Percentiles rank a stretch among this genome's conserved stretches.
Conservation (phyloP, 2,113 vertebrate species). For the Daphoenositta chrysoptera region DNA sequence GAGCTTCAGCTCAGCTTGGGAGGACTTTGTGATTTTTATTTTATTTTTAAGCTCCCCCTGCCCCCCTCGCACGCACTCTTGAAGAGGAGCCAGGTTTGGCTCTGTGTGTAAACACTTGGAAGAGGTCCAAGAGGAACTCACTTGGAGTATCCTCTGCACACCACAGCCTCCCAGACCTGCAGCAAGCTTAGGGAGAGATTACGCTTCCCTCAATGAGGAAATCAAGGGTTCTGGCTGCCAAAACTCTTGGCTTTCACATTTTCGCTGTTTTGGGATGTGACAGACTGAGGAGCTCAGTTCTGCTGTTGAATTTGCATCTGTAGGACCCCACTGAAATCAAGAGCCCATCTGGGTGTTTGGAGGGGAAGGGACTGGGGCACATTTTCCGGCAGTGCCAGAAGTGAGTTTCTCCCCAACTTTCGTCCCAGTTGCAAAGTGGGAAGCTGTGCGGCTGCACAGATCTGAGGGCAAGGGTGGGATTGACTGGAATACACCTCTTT, state of each 20-base stretch:
- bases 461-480: background rate
- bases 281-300: background rate
- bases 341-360: background rate
- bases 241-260: conserved; percentile 57
- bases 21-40: conserved; percentile 62
- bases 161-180: conserved; percentile 63
- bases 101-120: conserved; percentile 79
- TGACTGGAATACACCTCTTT: background rate
- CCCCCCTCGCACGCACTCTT: background rate
- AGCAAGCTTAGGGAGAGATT: conserved; percentile 67
- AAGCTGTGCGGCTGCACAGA: background rate
- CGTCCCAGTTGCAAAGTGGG: background rate
- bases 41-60: conserved; percentile 38
- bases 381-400: background rate
- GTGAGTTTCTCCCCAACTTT: background rate
- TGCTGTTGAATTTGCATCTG: background rate
- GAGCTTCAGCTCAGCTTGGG: conserved; percentile 35
- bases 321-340: background rate
- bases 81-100: conserved; percentile 75
- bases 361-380: background rate
- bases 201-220: conserved; percentile 71
- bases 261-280: conserved; percentile 54
- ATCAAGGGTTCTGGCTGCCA: conserved; percentile 65
- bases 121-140: conserved; percentile 69
- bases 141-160: conserved; percentile 62